Conservation (phyloP, 2,797 vertebrate genomes). For the Moxostoma hubbsi region DNA sequence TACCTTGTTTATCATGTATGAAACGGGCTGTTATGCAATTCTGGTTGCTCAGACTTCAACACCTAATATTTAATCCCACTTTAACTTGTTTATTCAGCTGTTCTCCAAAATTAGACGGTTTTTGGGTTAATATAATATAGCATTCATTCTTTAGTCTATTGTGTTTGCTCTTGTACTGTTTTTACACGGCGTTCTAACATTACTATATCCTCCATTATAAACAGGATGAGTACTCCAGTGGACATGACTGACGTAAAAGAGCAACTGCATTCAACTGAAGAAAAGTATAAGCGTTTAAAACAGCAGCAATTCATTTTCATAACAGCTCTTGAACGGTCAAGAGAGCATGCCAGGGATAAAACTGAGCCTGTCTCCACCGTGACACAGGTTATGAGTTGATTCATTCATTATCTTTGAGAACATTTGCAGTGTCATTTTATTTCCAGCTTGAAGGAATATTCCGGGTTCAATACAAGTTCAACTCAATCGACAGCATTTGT, state of each 20-base stretch:
- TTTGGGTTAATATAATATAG: no score
- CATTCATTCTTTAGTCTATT: not conserved
- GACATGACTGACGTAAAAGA: conserved; percentile 76
- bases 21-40: no score
- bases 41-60: no score
- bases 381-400: conserved; percentile 71
- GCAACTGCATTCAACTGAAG: conserved; percentile 65
- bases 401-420: not conserved
- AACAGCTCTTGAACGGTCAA: conserved; percentile 71
- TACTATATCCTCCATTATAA: not conserved
- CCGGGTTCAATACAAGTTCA: no score
- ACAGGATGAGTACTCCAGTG: not conserved
- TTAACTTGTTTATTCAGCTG: no score
- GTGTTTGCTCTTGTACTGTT: not conserved
- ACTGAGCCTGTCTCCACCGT: conserved; percentile 75
- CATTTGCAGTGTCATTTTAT: no score
- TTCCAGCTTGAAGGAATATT: no score
- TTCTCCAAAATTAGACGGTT: no score
- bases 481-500: no score
- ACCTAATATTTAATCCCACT: no score
- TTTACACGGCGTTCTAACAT: not conserved
- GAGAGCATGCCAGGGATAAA: conserved; percentile 71
- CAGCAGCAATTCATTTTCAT: conserved; percentile 84
- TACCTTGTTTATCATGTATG: no score
- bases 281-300: conserved; percentile 74